phyloP scores from a whole-genome alignment of 2,113 vertebrate species.

The Solea senegalensis region DNA sequence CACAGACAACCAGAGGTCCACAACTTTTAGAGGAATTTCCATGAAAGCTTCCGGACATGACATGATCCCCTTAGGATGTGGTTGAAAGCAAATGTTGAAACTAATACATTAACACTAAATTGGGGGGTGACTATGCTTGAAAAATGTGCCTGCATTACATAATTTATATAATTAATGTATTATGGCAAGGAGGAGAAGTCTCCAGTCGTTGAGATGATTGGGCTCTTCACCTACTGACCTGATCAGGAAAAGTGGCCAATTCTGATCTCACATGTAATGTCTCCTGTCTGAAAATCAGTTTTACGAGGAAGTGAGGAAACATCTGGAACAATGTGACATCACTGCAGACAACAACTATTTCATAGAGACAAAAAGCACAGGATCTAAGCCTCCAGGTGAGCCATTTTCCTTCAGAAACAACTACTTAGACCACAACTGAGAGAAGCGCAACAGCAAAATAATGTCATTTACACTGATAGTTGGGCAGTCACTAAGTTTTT shows the following conservation, averaged over 20 bases:
- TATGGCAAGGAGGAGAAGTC: no score
- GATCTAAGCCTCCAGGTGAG: slow-evolving; percentile 86
- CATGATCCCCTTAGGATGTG: not conserved
- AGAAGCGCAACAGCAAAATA: not conserved
- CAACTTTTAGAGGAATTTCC: no score
- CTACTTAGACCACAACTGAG: not conserved
- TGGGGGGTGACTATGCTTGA: no score
- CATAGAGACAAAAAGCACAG: slow-evolving; percentile 86
- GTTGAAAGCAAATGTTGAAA: no score
- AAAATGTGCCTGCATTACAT: no score
- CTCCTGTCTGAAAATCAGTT: slow-evolving; percentile 75
- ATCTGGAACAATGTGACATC: slow-evolving; percentile 86
- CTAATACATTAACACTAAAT: no score
- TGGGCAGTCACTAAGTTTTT: not conserved
- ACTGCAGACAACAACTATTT: slow-evolving; percentile 86
- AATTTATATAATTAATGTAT: no score
- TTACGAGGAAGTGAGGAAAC: slow-evolving; percentile 88
- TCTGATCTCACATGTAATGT: not conserved
- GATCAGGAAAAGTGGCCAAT: not conserved
- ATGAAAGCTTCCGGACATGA: not conserved
- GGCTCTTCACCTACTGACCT: not conserved
- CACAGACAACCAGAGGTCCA: no score
- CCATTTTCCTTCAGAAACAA: not conserved
- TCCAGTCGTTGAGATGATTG: no score
- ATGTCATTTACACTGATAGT: not conserved